Evolutionary conservation across 35 echinoderm and acorn worm species (phyloP).

Genomic region (Hemicentrotus pulcherrimus): DNA sequence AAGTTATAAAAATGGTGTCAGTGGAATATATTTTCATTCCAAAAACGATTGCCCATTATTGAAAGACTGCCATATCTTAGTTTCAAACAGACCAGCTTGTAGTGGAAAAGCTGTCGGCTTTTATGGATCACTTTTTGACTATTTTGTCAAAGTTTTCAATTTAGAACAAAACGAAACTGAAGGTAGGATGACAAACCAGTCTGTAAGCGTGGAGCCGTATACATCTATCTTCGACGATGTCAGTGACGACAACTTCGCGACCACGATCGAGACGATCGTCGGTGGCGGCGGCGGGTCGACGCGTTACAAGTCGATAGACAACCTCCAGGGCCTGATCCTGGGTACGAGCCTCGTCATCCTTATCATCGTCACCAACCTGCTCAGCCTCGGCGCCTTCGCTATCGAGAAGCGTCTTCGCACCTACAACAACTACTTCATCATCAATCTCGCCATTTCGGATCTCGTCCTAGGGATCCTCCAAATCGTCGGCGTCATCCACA

Average conservation of each 20-base stretch:
- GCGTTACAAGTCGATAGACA: neutral
- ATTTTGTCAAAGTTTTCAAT: too few relatives aligned
- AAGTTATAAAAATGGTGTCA: too few relatives aligned
- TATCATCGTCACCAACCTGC: conserved; percentile 34
- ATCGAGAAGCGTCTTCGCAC: conserved; percentile 52
- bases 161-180: too few relatives aligned
- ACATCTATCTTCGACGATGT: neutral
- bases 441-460: conserved; percentile 50
- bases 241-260: neutral
- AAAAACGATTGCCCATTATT: too few relatives aligned
- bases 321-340: neutral
- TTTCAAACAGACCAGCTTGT: neutral
- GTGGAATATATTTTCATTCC: neutral
- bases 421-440: conserved; percentile 58
- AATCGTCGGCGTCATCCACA: neutral
- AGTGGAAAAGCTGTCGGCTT: neutral
- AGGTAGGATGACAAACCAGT: neutral
- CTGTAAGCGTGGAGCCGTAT: neutral
- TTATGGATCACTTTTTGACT: too few relatives aligned
- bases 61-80: too few relatives aligned
- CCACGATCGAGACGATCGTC: neutral
- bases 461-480: conserved; percentile 30
- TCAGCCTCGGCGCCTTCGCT: conserved; percentile 43
- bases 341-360: neutral
- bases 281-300: neutral